Base-by-base conservation (phyloP, 1,140 invertebrate genomes). In the Kradibia gibbosae region DNA sequence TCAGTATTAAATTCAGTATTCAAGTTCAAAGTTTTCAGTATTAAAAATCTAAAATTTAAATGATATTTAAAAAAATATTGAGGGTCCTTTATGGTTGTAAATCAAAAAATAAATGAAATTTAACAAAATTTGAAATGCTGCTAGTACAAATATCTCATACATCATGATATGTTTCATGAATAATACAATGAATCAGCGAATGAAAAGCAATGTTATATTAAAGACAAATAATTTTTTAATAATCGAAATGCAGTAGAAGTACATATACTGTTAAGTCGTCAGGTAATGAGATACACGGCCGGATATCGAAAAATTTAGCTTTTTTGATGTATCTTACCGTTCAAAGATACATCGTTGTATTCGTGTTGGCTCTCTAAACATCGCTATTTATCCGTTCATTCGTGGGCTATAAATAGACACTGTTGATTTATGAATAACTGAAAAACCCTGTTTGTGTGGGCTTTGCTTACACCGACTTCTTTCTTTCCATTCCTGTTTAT, bases 401-500 rank as follows among this genome's bases (percentile, higher is more conserved):
- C 36, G 67, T 13, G 10, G 45, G 31, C 87, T 89, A 89, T 88
- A 89, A 88, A 89, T 88, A 89, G 87, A 4, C 71, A 74, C 85
- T 86, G 88, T 88, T 89, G 88, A 89, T 89, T 89, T 89, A 89
- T 87, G 88, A 88, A 88, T 88, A 89, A 89, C 89, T 87, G 86
- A 88, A 89, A 88, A 86, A 86, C 84, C 85, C 85, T 82, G 83
- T 84, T 85, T 86, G 83, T 85, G 85, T 84, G 65, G 79, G 83
- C 80, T 45, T 45, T 36, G 62, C 25, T 11, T 42, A 3, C 70
- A 17, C 42, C 42, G n/a, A 13, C 42, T 39, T 67, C 13, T 39
- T 67, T 67, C 34, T 39, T 67, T n/a, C 36, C 62, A 31, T 39
- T 28, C 2, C 1, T 17, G 17, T 39, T 67, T 39, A 39, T 39